Conservation (phyloP, 2,888 invertebrate genomes). For the Tromatobia lineatoria region DNA sequence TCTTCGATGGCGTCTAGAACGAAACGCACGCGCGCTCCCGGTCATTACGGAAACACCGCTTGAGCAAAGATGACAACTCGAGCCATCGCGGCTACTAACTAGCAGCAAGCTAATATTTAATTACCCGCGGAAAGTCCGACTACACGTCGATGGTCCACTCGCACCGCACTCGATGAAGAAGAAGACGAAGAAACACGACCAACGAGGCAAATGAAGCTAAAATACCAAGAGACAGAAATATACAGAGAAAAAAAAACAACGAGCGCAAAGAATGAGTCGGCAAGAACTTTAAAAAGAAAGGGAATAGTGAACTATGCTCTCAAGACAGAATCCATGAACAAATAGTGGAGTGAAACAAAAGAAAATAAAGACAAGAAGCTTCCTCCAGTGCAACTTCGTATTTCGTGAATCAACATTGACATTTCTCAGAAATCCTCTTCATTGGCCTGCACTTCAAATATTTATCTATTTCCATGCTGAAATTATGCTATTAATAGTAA, state of each 20-base stretch:
- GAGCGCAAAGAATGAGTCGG: slow-evolving; percentile 52
- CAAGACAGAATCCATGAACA: slow-evolving; percentile 45
- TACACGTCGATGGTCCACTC: slow-evolving; percentile 42
- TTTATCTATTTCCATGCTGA: neutral
- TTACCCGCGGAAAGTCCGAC: slow-evolving; percentile 71
- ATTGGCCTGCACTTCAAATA: neutral
- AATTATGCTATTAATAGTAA: no score
- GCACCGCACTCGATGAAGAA: slow-evolving; percentile 46
- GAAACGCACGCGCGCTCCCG: slow-evolving; percentile 59
- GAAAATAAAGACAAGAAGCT: slow-evolving; percentile 17
- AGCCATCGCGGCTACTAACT: slow-evolving; percentile 75
- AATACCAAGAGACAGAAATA: slow-evolving; percentile 44
- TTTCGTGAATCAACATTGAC: slow-evolving; percentile 58
- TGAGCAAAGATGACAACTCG: slow-evolving; percentile 68
- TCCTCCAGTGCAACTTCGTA: slow-evolving; percentile 27
- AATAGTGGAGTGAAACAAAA: slow-evolving; percentile 17
- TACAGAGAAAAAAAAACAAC: slow-evolving; percentile 34
- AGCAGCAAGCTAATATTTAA: slow-evolving; percentile 80
- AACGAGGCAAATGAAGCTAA: slow-evolving; percentile 40
- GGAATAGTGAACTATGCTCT: slow-evolving; percentile 19
- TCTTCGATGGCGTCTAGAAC: slow-evolving; percentile 62
- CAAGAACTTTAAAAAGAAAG: slow-evolving; percentile 10
- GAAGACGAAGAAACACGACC: slow-evolving; percentile 15
- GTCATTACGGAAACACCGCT: slow-evolving; percentile 64
- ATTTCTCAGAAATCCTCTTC: neutral